Percentiles rank a stretch among this genome's conserved stretches.
These are phyloP conservation scores for Eulemur macaco DNA, from an alignment of 2,113 vertebrate genomes.

Conservation along the genomic window DNA sequence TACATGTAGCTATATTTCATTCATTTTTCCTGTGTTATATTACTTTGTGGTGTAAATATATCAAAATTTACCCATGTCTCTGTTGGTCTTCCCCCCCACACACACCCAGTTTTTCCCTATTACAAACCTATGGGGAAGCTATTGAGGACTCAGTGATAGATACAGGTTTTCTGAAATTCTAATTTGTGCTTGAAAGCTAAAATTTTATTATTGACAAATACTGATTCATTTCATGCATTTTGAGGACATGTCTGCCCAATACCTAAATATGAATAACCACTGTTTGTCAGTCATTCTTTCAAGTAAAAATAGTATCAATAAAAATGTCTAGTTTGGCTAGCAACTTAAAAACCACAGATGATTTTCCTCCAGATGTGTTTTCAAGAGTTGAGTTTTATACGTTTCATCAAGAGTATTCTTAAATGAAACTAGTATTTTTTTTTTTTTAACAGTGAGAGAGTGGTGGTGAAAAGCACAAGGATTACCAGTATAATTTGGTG, in stretches of 20 bases:
- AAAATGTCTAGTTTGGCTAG: not conserved
- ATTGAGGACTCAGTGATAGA: not conserved
- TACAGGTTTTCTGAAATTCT: not conserved
- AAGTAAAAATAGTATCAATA: not conserved
- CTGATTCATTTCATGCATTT: not conserved
- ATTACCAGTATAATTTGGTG: no score
- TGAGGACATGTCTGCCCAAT: not conserved
- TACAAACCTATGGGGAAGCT: not conserved
- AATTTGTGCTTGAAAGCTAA: not conserved
- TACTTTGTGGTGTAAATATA: not conserved
- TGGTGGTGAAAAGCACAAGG: no score
- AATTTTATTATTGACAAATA: not conserved
- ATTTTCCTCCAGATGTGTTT: not conserved
- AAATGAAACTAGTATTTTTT: no score
- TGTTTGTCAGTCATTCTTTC: not conserved
- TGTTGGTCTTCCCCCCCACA: not conserved
- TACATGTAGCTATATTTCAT: not conserved
- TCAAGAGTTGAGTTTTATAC: not conserved
- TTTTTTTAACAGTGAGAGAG: no score
- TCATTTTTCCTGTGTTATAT: not conserved
- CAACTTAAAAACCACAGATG: not conserved
- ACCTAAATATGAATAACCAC: not conserved
- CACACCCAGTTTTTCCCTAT: not conserved
- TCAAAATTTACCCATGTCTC: not conserved
- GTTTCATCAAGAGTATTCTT: not conserved